Base-by-base conservation (phyloP, 2,113 vertebrate genomes). In the Sapajus apella region DNA sequence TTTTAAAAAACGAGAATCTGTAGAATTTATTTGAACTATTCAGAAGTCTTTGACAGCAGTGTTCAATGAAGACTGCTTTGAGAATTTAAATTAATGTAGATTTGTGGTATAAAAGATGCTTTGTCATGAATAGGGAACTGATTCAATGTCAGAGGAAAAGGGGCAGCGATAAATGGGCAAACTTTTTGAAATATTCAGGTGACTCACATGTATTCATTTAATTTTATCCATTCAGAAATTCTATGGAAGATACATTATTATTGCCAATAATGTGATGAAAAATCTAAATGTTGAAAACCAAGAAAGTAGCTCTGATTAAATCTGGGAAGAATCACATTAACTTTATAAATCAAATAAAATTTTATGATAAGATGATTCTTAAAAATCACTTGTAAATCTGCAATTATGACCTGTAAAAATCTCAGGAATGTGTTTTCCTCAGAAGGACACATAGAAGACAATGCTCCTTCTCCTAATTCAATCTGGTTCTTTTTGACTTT, bases 211-310 rank as follows among this genome's bases (percentile, higher is more conserved):
- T 14, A 81, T 52, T 86, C 17, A 23, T 75, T 90, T 93, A 84
- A 92, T 58, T 47, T 79, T 77, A 40, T 88, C 45, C 55, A 79
- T 80, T 8, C 27, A 92, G 85, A 37, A 96, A 80, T 2, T 14
- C 45, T 14, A 25, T 2, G 0, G 50, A 93, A 56, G 55, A 81
- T n/a, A 79, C 37, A 5, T 75, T 47, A 79, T n/a, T 87, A 84
- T 52, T 94, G 37, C 20, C 76, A 91, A 12, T 85, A 87, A 30
- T n/a, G 18, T 81, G 20, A 64, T 79, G 47, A 95, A 37, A 90
- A 92, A 91, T 70, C 90, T 95, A 68, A 89, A 76, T 61, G 13
- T 35, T 95, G 43, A 93, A 95, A 37, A 96, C 6, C 3, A 25
- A 83, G 50, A 37, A 6, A 64, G 72, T 91, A 86, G 1, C 30